Evolutionary conservation across 2,797 vertebrate species (phyloP).

Genomic region (Arnoldichthys spilopterus): DNA sequence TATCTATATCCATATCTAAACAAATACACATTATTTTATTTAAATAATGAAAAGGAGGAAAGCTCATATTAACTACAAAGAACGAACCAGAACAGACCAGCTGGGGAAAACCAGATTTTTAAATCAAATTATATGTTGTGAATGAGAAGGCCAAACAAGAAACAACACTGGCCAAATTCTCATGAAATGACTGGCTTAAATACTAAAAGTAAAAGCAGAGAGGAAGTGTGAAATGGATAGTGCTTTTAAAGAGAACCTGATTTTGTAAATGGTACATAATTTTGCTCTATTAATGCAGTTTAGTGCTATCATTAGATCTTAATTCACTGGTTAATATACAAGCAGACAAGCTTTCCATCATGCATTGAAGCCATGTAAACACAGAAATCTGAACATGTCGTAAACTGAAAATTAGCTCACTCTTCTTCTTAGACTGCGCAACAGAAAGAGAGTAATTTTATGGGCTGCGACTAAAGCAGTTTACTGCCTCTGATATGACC

Average conservation of each 20-base stretch:
- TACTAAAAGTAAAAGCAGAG: background rate
- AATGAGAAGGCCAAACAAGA: background rate
- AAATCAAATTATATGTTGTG: background rate
- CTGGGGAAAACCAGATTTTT: background rate
- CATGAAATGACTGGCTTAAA: conserved; percentile 1
- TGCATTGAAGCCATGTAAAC: conserved; percentile 64
- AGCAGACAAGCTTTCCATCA: conserved; percentile 64
- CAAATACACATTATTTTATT: background rate
- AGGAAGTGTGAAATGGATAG: conserved; percentile 32
- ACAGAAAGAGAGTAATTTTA: conserved; percentile 59
- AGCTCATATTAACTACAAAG: background rate
- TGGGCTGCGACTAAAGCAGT: conserved; percentile 55
- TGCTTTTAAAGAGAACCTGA: conserved; percentile 51
- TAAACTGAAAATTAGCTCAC: conserved; percentile 56
- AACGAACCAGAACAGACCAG: background rate
- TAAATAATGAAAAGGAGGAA: background rate
- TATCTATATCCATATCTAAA: too few relatives aligned
- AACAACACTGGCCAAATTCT: background rate
- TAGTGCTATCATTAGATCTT: conserved; percentile 64
- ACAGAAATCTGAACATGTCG: conserved; percentile 62
- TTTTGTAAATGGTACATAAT: conserved; percentile 62
- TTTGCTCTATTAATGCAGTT: conserved; percentile 60
- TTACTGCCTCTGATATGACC: conserved; percentile 58
- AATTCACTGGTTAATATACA: conserved; percentile 70
- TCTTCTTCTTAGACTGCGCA: conserved; percentile 56